Evolutionary conservation across 2,113 vertebrate species (phyloP), one percentile per base, ranked within the genome.

Genomic region (Erinaceus europaeus): DNA sequence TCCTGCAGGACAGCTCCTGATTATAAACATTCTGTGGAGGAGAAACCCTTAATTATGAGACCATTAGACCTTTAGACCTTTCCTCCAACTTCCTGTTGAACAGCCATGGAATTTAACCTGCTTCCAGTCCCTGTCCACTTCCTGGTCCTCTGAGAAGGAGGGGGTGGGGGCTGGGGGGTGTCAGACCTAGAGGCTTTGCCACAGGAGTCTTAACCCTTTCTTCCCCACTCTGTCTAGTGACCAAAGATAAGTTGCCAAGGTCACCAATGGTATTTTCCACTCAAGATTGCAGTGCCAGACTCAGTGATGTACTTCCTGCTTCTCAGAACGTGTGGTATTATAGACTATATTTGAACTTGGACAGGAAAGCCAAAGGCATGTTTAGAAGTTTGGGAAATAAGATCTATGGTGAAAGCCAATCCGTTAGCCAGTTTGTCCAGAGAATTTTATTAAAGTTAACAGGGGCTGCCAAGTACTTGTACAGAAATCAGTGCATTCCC

Each of bases 271-370:
- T 92, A 95, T 96, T 96, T 95, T 96, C 95, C 94, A 94, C 55
- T 94, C 40, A 44, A 81, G 74, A 53, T 44, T 29, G 29, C 62
- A 29, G 88, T 89, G 95, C 94, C 95, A 95, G 93, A 79, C 77
- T 71, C 88, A 73, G 85, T 29, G 91, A 89, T 92, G 93, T 81
- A 74, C 95, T 96, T 96, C 94, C 94, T 93, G 94, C 87, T 90
- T 92, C 92, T 94, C 46, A 68, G 78, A 75, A 62, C 91, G 90
- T 93, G 87, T 94, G 93, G 94, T 95, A 85, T 92, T 92, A 90
- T 91, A 91, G 57, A 87, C 95, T 96, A 96, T 94, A 96, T 96
- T 96, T 96, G 95, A 93, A 95, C 93, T 95, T 94, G 94, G 93
- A 96, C 94, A 94, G 95, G 95, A 96, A 96, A 96, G 93, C 94